These are phyloP conservation scores for Sphenopsis melanotis DNA, from an alignment of 2,797 vertebrate species.

Conservation along the genomic window DNA sequence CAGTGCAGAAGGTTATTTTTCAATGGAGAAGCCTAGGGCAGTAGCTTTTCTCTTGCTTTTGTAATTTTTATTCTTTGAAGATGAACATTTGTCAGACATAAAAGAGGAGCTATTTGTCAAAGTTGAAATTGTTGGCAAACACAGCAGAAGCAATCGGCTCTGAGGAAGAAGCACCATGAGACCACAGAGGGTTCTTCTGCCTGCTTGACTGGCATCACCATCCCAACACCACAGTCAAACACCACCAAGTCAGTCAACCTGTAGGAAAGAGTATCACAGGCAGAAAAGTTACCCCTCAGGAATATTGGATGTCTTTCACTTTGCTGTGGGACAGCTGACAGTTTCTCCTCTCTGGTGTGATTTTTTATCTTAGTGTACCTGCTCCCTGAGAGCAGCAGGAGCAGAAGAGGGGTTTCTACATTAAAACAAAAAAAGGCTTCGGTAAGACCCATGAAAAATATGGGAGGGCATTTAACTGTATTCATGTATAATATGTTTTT, in stretches of 20 bases:
- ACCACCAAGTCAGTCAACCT: background rate
- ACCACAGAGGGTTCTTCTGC: background rate
- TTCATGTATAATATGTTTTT: background rate
- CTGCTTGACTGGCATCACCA: background rate
- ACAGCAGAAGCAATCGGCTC: accelerated
- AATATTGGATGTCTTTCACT: background rate
- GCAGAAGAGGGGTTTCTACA: background rate
- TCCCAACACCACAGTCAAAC: background rate
- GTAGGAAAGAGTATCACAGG: background rate
- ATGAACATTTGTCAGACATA: background rate
- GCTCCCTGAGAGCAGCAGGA: background rate
- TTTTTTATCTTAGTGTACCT: accelerated
- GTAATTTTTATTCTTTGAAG: background rate
- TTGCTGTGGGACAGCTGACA: background rate
- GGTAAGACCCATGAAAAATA: background rate
- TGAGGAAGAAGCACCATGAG: background rate
- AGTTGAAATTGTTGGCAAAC: background rate
- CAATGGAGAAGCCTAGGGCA: background rate
- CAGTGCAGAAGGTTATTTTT: background rate
- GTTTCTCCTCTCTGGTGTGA: background rate
- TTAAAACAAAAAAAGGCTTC: background rate
- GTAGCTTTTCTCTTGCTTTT: constrained; percentile 1
- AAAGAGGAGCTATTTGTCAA: background rate
- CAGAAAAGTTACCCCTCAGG: background rate
- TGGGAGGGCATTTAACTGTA: background rate